Percentiles rank a stretch among this genome's conserved stretches.
Conservation (phyloP, 1,140 invertebrate genomes). For the Pinna nobilis region DNA sequence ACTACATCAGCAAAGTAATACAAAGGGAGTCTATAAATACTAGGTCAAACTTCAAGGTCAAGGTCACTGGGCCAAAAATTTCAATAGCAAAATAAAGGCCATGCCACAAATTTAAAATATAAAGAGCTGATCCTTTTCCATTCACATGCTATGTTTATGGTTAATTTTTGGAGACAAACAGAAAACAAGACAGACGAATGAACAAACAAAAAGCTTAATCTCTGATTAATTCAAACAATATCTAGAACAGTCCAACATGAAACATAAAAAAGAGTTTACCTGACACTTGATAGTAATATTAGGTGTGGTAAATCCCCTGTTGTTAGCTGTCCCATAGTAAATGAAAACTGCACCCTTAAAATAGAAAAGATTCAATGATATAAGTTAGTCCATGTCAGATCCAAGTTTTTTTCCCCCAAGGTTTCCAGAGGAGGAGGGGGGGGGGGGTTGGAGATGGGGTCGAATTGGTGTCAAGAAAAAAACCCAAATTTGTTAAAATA, state of each 20-base stretch:
- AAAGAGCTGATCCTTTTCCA: neutral
- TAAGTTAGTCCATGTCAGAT: neutral
- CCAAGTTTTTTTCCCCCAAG: no score
- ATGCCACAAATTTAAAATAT: neutral
- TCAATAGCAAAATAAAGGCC: no score
- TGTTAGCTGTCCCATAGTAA: slow-evolving; percentile 9
- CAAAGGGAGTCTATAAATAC: no score
- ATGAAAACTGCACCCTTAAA: slow-evolving; percentile 28
- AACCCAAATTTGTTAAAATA: slow-evolving; percentile 15
- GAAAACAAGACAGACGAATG: neutral
- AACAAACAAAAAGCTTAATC: neutral
- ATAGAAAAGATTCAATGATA: neutral
- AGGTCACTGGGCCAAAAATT: no score
- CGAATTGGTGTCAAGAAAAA: no score
- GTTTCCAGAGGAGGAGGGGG: no score
- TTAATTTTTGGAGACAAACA: neutral
- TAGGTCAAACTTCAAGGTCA: no score
- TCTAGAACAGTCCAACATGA: neutral
- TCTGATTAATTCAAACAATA: neutral
- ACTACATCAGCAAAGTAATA: no score
- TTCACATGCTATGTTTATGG: neutral
- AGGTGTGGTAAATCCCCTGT: slow-evolving; percentile 9
- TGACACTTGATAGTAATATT: slow-evolving; percentile 26
- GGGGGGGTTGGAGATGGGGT: no score
- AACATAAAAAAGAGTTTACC: neutral